A percentile compares a stretch with the other conserved stretches of the same genome.
Evolutionary conservation across 2,797 vertebrate genomes (phyloP).

Genomic region (Protosalanx chinensis): DNA sequence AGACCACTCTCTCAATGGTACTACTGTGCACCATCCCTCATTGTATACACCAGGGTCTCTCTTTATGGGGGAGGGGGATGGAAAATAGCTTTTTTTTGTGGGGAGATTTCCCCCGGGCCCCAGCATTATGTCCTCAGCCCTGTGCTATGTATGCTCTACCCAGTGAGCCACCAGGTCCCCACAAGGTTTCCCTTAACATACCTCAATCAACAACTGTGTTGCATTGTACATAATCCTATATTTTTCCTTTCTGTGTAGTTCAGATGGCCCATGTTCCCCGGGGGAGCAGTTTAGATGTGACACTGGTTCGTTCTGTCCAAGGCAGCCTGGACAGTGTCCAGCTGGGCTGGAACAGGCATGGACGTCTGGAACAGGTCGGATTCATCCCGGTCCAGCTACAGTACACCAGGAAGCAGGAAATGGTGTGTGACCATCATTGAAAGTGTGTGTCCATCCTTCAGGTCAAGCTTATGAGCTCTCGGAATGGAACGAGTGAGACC

Average conservation of each 20-base stretch:
- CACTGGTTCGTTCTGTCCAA: constrained; percentile 58
- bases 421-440: neutral
- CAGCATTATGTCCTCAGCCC: no score
- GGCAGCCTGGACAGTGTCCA: constrained; percentile 59
- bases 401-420: neutral
- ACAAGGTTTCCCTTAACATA: no score
- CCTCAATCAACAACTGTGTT: no score
- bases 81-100: no score
- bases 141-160: neutral
- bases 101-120: no score
- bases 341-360: constrained; percentile 73
- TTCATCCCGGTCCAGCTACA: neutral
- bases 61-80: no score
- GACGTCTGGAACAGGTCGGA: constrained; percentile 59
- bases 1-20: constrained; percentile 70
- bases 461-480: constrained; percentile 68
- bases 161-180: neutral
- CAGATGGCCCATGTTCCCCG: constrained; percentile 63
- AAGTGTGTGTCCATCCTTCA: constrained; percentile 36
- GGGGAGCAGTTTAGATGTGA: constrained; percentile 61
- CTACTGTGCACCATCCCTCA: neutral
- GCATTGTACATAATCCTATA: neutral
- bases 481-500: constrained; percentile 60
- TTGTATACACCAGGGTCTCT: no score
- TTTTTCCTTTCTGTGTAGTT: constrained; percentile 53